Conservation (phyloP, 2,888 invertebrate species). For the Beris morrisii region DNA sequence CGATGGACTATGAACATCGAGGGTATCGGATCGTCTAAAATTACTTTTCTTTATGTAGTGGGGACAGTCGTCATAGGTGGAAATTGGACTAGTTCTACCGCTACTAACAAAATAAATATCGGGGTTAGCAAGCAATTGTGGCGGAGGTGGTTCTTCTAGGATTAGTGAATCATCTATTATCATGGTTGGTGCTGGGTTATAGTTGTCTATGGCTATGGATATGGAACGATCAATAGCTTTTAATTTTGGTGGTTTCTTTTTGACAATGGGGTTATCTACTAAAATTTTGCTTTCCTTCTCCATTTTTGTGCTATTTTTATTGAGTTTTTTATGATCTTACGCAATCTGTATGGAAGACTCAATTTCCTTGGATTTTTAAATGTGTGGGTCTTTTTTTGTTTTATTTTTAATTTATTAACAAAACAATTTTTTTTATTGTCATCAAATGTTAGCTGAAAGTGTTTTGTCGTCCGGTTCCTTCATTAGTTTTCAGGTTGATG, state of each 20-base stretch:
- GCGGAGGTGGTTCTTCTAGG: conserved; percentile 51
- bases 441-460: conserved; percentile 30
- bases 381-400: too few relatives aligned
- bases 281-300: conserved; percentile 36
- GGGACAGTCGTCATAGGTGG: conserved; percentile 38
- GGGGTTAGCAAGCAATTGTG: conserved; percentile 44
- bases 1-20: conserved; percentile 56
- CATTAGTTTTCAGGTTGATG: neutral
- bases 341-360: conserved; percentile 28
- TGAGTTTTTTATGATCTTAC: neutral
- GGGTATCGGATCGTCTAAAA: conserved; percentile 56
- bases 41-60: conserved; percentile 53
- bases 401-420: too few relatives aligned
- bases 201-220: conserved; percentile 57
- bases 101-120: conserved; percentile 56
- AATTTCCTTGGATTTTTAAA: conserved; percentile 17
- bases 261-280: conserved; percentile 53
- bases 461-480: neutral
- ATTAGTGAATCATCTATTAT: conserved; percentile 48
- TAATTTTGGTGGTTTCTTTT: conserved; percentile 56
- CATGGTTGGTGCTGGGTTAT: conserved; percentile 49
- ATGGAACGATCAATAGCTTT: conserved; percentile 56
- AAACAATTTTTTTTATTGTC: conserved; percentile 19
- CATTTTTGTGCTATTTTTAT: conserved; percentile 20
- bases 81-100: conserved; percentile 45